These are phyloP conservation scores for Periphyllus acericola DNA, from an alignment of 2,888 invertebrate genomes.

Conservation along the genomic window DNA sequence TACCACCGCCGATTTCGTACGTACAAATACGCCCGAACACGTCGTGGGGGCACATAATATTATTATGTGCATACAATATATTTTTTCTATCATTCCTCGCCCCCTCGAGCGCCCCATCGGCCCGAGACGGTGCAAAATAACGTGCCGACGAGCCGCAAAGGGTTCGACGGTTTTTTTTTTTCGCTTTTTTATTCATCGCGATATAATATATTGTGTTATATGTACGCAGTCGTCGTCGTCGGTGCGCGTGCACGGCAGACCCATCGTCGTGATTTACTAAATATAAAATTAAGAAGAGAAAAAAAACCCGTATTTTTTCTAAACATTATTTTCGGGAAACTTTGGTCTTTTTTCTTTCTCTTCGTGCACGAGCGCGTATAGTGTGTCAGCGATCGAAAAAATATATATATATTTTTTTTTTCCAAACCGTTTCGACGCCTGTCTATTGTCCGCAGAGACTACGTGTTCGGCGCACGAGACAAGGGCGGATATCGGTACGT, in stretches of 20 bases:
- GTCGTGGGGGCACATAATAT: neutral
- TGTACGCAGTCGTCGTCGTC: neutral
- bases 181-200: too few relatives aligned
- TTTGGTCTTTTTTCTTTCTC: neutral
- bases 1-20: neutral
- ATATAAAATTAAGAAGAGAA: neutral
- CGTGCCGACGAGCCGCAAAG: slow-evolving; percentile 13
- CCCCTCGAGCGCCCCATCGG: too few relatives aligned
- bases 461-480: neutral
- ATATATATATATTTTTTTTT: neutral
- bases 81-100: neutral
- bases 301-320: neutral
- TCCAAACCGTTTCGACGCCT: neutral
- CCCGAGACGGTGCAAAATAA: neutral
- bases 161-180: neutral
- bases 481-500: too few relatives aligned
- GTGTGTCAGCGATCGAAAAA: neutral
- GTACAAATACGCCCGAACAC: neutral
- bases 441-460: neutral
- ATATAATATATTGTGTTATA: too few relatives aligned
- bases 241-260: neutral
- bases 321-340: neutral
- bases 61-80: neutral
- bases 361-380: neutral
- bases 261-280: neutral